Evolutionary conservation across 2,888 invertebrate genomes (phyloP).

Genomic region (Lithophane leautieri): DNA sequence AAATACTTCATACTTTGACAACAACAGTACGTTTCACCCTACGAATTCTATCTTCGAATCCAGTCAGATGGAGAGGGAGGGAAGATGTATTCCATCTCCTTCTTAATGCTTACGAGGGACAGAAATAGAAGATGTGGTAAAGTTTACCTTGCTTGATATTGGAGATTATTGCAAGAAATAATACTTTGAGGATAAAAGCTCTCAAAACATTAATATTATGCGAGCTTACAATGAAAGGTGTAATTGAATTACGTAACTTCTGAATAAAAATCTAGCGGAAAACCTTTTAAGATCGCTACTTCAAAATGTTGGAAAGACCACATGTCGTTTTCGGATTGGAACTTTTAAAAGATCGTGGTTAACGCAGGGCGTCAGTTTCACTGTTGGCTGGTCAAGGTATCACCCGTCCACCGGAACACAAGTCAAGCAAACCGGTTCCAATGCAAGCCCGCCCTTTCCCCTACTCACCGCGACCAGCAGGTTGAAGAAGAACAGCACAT

Average conservation of each 20-base stretch:
- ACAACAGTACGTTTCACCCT: conserved; percentile 43
- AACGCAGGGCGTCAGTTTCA: conserved; percentile 68
- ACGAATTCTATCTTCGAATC: conserved; percentile 43
- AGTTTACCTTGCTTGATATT: conserved; percentile 19
- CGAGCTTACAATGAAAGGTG: neutral
- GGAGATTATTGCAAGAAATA: neutral
- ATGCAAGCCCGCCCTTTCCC: conserved; percentile 74
- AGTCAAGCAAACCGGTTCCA: conserved; percentile 82
- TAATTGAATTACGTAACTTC: neutral
- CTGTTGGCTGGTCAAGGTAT: conserved; percentile 83
- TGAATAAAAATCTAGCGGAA: conserved; percentile 1
- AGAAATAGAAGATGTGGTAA: conserved; percentile 55
- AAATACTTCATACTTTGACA: neutral
- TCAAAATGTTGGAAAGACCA: conserved; percentile 15
- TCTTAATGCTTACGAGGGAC: conserved; percentile 42
- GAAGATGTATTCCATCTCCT: conserved; percentile 41
- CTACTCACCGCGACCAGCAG: conserved; percentile 94
- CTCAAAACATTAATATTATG: neutral
- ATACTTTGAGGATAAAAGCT: neutral
- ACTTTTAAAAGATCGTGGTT: conserved; percentile 45
- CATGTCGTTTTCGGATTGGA: conserved; percentile 26
- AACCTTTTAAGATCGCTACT: conserved; percentile 12
- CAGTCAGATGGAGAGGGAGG: conserved; percentile 49
- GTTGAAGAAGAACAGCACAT: conserved; percentile 95
- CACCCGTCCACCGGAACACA: conserved; percentile 80